Evolutionary conservation across 2,797 vertebrate genomes (phyloP), one percentile per base, ranked within the genome.

Genomic region (Pseudocheirus occidentalis): DNA sequence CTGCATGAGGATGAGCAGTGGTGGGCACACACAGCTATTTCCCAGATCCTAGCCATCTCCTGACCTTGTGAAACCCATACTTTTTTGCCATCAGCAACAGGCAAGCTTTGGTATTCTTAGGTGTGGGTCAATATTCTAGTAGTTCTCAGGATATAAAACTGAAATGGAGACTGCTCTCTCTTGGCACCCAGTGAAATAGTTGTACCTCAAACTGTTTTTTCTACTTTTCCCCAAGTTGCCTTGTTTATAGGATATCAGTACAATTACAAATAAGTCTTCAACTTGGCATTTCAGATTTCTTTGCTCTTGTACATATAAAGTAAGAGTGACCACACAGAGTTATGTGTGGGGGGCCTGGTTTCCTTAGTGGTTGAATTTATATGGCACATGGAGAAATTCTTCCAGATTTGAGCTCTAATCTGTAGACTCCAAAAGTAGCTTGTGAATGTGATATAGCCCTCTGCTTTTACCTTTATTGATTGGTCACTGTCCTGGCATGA

Each of bases 391-490:
- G 55, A 66, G 31, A 97, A 95, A 95, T 87, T 66, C 93, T 97
- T 87, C 52, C 40, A 57, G 55, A 95, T 95, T 73, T 92, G 96
- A 66, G 34, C 52, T 34, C 52, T 94, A 46, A 90, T 90, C 93
- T 95, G 93, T 73, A 96, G 73, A 92, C 96, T 94, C 52, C 89
- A 97, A 95, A 97, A 95, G 13, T 56, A 4, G 91, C 91, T 97
- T 97, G 34, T 90, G 92, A 95, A 89, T 93, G 0, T 55, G 50
- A n/a, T 94, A 31, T 46, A 97, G 66, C 96, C 57, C 14, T 96
- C 89, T 93, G 54, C 87, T 96, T 97, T 97, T 95, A 87, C 93
- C 55, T 94, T 57, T 97, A 46, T 94, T 96, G 91, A 93, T 96
- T 97, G 91, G 91, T 97, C 94, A 94, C 66, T 96, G 14, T 95